These are phyloP conservation scores for Gonioctena quinquepunctata DNA, from an alignment of 1,140 invertebrate species.

Conservation along the genomic window DNA sequence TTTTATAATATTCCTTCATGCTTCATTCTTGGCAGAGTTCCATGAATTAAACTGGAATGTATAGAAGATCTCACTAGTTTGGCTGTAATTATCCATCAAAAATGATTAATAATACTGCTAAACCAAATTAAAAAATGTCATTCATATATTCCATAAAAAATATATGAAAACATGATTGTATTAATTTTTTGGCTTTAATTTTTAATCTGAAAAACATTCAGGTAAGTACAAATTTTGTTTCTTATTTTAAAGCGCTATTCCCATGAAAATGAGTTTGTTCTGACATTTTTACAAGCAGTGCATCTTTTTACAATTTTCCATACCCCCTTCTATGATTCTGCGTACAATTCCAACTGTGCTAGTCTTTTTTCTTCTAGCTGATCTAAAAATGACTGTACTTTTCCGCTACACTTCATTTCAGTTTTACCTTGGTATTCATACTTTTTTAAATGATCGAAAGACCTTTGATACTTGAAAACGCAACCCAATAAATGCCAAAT, in stretches of 20 bases:
- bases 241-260: background rate
- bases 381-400: constrained; percentile 35
- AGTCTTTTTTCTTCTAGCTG: constrained; percentile 30
- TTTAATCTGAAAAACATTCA: too few species aligned
- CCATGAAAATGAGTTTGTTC: background rate
- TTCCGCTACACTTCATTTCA: constrained; percentile 18
- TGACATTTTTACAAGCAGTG: background rate
- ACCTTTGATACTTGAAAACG: constrained; percentile 83
- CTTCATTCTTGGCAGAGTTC: too few species aligned
- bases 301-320: background rate
- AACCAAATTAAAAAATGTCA: too few species aligned
- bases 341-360: constrained; percentile 28
- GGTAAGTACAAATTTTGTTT: background rate
- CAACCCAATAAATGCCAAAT: constrained; percentile 87
- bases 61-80: too few species aligned
- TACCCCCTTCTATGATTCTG: background rate
- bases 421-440: constrained; percentile 20
- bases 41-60: too few species aligned
- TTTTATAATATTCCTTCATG: too few species aligned
- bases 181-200: too few species aligned
- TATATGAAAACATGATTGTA: too few species aligned
- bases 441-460: constrained; percentile 49
- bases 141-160: too few species aligned
- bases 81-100: too few species aligned
- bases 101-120: too few species aligned